Evolutionary conservation across 2,113 vertebrate species (phyloP).

Genomic region (Ifrita kowaldi): DNA sequence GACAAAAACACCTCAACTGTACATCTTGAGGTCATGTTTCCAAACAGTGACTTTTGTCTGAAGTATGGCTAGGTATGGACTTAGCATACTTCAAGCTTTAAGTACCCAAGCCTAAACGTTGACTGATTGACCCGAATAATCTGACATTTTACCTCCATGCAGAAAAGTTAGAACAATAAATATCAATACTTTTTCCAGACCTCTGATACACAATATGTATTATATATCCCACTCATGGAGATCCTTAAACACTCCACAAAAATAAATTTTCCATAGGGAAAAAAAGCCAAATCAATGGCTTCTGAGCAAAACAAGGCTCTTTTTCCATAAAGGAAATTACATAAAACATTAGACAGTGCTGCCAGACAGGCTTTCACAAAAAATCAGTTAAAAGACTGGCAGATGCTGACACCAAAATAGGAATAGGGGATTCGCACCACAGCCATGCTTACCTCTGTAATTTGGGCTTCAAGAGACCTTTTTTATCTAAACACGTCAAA

Average conservation of each 20-base stretch:
- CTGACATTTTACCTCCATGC: not conserved
- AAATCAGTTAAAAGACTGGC: not conserved
- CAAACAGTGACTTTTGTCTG: not conserved
- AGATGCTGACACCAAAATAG: not conserved
- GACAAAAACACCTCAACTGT: not conserved
- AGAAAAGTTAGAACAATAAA: not conserved
- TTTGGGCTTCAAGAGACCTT: not conserved
- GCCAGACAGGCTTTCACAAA: not conserved
- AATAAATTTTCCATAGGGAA: not conserved
- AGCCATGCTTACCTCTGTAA: not conserved
- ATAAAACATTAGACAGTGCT: not conserved
- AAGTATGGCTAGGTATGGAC: not conserved
- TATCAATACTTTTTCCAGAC: not conserved
- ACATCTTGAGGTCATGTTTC: not conserved
- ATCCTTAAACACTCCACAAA: not conserved
- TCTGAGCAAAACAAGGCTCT: not conserved
- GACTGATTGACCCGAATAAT: not conserved
- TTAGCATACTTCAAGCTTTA: not conserved
- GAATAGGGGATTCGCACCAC: not conserved
- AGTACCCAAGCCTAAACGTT: not conserved
- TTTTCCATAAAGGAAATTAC: not conserved
- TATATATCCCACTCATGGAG: not conserved
- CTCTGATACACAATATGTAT: not conserved
- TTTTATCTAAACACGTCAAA: not conserved
- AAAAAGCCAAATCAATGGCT: not conserved